Evolutionary conservation across 2,888 invertebrate genomes (phyloP).

Genomic region (Macrophya alboannulata): DNA sequence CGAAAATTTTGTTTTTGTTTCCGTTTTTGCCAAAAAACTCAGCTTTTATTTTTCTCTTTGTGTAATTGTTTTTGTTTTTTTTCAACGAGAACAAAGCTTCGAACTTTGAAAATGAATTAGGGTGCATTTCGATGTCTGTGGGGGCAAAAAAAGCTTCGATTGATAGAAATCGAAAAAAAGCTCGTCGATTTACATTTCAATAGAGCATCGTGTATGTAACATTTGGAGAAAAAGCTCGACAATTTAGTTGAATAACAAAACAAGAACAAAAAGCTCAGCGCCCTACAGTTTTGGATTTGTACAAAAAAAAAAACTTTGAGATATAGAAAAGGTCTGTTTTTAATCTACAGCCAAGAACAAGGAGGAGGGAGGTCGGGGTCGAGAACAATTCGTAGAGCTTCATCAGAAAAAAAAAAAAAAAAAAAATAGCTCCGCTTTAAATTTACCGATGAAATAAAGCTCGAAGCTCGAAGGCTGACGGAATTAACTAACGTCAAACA

Average conservation of each 20-base stretch:
- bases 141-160: too few relatives aligned
- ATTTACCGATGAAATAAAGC: not conserved
- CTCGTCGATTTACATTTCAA: not conserved
- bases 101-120: too few relatives aligned
- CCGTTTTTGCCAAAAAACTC: not conserved
- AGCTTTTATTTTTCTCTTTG: too few relatives aligned
- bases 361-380: not conserved
- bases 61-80: too few relatives aligned
- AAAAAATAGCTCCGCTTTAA: not conserved
- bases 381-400: not conserved
- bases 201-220: not conserved
- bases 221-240: not conserved
- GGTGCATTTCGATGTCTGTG: too few relatives aligned
- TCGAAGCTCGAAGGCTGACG: not conserved
- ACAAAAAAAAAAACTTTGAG: not conserved
- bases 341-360: not conserved
- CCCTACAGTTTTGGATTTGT: not conserved
- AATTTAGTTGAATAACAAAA: not conserved
- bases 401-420: not conserved
- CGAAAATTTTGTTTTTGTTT: not conserved
- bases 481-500: conserved; percentile 6
- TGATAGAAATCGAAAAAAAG: not conserved
- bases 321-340: not conserved
- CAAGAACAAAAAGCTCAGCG: not conserved
- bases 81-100: too few relatives aligned